Percentiles rank a stretch among this genome's conserved stretches.
These are phyloP conservation scores for Pogonocichla stellata DNA, from an alignment of 2,113 vertebrate species.

Conservation along the genomic window DNA sequence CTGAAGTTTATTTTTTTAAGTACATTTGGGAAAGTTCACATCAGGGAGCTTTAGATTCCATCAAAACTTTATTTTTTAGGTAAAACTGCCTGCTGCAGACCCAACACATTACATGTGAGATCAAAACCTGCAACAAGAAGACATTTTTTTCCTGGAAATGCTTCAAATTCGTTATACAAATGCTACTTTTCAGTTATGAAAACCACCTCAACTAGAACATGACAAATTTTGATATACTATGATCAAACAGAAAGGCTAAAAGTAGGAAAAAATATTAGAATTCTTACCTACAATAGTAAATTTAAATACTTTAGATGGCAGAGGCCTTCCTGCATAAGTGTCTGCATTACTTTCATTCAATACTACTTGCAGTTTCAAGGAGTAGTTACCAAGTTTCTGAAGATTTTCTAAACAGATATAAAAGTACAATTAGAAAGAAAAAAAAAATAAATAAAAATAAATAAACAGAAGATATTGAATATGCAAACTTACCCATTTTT, in stretches of 20 bases:
- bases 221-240: neutral
- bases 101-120: neutral
- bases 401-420: constrained; percentile 79
- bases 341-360: constrained; percentile 79
- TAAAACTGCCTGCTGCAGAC: neutral
- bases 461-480: neutral
- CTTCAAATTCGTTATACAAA: neutral
- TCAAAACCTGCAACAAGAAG: neutral
- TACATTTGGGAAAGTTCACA: neutral
- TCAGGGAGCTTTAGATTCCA: neutral
- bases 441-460: neutral
- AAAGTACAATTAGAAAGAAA: constrained; percentile 32
- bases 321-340: constrained; percentile 74
- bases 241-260: neutral
- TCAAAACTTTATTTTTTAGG: neutral
- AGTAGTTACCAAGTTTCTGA: constrained; percentile 82
- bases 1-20: neutral
- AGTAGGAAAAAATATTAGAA: neutral
- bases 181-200: neutral
- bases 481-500: constrained; percentile 82
- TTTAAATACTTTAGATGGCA: constrained; percentile 81
- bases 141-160: neutral
- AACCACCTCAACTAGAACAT: neutral
- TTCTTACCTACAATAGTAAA: constrained; percentile 88
- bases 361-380: constrained; percentile 81